Percentiles rank a stretch among this genome's conserved stretches.
Evolutionary conservation across 35 echinoderm and acorn worm species (phyloP).

Genomic region (Anneissia japonica): DNA sequence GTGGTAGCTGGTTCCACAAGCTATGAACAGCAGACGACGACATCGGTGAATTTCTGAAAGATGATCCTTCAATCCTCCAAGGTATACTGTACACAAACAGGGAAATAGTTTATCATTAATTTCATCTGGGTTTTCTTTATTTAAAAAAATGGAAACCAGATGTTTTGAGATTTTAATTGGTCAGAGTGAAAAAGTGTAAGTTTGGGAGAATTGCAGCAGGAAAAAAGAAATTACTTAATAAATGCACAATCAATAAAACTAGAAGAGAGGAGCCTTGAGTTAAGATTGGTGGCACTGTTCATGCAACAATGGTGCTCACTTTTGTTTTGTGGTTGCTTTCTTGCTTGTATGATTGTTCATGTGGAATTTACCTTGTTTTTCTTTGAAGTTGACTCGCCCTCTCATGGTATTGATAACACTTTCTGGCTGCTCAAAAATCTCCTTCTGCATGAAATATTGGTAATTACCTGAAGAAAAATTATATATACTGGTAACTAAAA

Average conservation of each 20-base stretch:
- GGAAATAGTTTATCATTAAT: not conserved
- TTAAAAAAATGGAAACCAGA: no score
- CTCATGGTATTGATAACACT: conserved; percentile 97
- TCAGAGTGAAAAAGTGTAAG: no score
- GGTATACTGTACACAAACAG: conserved; percentile 51
- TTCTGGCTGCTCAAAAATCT: conserved; percentile 98
- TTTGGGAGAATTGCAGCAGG: not conserved
- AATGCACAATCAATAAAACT: no score
- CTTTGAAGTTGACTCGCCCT: conserved; percentile 85
- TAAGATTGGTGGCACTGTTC: no score
- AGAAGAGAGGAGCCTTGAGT: no score
- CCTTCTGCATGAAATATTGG: conserved; percentile 96
- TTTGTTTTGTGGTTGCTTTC: no score
- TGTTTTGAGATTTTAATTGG: no score
- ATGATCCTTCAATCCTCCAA: conserved; percentile 80
- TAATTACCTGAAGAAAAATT: conserved; percentile 58
- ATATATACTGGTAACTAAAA: not conserved
- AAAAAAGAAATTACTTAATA: no score
- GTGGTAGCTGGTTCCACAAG: conserved; percentile 95
- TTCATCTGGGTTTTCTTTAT: no score
- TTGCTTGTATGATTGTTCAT: no score
- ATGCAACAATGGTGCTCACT: no score
- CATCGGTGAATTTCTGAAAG: conserved; percentile 72
- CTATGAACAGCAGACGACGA: conserved; percentile 83
- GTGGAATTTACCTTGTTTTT: conserved; percentile 68